Base-by-base conservation (phyloP, 2,888 invertebrate genomes). In the Diarsia rubi region DNA sequence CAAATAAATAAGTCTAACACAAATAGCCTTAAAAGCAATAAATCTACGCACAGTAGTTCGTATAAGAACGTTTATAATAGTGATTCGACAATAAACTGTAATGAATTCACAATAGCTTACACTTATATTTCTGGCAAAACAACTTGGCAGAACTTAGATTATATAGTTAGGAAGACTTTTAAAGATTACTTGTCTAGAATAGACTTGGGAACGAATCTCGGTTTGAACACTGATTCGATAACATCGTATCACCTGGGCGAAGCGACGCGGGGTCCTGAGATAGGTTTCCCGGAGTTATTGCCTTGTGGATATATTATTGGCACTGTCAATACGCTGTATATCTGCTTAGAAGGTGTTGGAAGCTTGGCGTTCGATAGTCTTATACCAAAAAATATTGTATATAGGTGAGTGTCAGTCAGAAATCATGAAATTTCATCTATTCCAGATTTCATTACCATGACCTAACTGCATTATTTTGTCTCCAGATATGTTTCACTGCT, bases 301-400 rank as follows among this genome's bases (percentile, higher is more conserved):
- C 99, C 99, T 16, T 99, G 99, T 88, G 99, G 99, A 12, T 99
- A 99, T 92, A 98, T 99, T 21, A 98, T 99, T 16, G 99, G 99
- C 47, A 98, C 98, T 80, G 98, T 98, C 37, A 98, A 98, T 85
- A 98, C 98, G 44, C 97, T 98, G 85, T 98, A 99, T 90, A 98
- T 99, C 84, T 99, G 99, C 92, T 97, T 99, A 45, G 98, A 98
- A 92, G 98, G 98, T 62, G 98, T 98, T 37, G 98, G 98, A 19
- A 98, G 98, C 89, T 97, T 99, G 88, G 98, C 99, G 14, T 99
- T 99, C 92, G 99, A 99, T 94, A 99, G 99, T 75, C 97, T 99
- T 83, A 99, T 99, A 94, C 99, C 99, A 84, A 98, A 99, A 96
- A 98, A 99, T 90, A 99, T 99, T 89, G 98, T 99, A 72, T 99